Percentiles rank a stretch among this genome's conserved stretches.
These are phyloP conservation scores for Ornithorhynchus anatinus DNA, from an alignment of 2,113 vertebrate genomes.

Conservation along the genomic window DNA sequence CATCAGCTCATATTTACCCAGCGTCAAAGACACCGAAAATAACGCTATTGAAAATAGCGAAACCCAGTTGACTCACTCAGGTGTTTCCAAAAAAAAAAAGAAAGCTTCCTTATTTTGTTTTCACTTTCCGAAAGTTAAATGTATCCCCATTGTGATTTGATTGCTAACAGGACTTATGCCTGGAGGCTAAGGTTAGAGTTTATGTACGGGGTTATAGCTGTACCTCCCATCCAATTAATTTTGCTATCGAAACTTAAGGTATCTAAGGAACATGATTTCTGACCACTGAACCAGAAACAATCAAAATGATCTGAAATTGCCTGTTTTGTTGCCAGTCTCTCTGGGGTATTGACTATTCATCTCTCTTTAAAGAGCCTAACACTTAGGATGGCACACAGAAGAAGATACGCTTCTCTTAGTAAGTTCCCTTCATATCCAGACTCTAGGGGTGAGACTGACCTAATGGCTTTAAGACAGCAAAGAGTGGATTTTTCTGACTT, in stretches of 20 bases:
- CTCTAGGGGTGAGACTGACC: neutral
- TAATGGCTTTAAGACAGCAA: no score
- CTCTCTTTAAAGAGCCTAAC: neutral
- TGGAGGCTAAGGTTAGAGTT: neutral
- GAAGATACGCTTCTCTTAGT: neutral
- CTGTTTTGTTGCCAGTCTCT: neutral
- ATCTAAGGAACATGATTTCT: neutral
- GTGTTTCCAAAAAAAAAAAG: neutral
- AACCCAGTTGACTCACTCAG: accelerated
- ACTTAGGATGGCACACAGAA: neutral
- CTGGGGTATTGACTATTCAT: neutral
- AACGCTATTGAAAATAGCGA: neutral
- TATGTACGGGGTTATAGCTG: accelerated
- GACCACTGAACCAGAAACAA: neutral
- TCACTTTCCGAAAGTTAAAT: neutral
- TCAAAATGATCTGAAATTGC: accelerated
- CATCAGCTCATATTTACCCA: no score
- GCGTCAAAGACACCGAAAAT: neutral
- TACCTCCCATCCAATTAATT: neutral
- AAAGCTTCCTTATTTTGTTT: neutral
- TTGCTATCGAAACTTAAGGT: neutral
- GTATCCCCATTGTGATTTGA: no score
- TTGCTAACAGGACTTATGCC: neutral
- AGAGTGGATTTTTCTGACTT: no score
- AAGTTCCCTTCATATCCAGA: no score